Conservation (phyloP, 2,797 vertebrate genomes). For the Pseudochirops cupreus region DNA sequence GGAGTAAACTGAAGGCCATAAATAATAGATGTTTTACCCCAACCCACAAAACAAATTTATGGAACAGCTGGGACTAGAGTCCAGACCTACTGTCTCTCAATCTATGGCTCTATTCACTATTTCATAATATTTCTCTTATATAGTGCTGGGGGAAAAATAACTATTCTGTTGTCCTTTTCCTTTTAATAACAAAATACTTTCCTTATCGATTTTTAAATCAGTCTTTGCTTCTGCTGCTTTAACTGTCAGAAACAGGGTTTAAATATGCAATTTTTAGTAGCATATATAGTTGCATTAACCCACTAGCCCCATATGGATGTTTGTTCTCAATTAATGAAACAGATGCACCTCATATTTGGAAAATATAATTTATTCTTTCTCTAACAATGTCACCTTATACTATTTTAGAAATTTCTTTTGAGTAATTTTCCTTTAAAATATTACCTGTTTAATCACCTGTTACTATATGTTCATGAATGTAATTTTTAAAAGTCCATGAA, state of each 20-base stretch:
- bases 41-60: not conserved
- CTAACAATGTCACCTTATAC: not conserved
- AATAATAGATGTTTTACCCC: not conserved
- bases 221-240: not conserved
- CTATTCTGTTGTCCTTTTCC: not conserved
- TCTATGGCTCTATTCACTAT: not conserved
- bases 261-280: not conserved
- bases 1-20: not conserved
- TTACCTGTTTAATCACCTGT: not conserved
- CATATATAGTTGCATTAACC: not conserved
- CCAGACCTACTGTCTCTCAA: not conserved
- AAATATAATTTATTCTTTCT: not conserved
- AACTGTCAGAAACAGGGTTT: not conserved
- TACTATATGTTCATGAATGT: not conserved
- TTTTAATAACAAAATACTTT: not conserved
- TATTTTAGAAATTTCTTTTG: not conserved
- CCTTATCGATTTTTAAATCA: not conserved
- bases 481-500: not conserved
- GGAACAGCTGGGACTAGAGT: not conserved
- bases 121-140: not conserved
- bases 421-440: not conserved
- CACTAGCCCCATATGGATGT: not conserved
- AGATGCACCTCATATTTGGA: not conserved
- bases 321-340: slow-evolving; percentile 9
- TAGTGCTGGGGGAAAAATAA: not conserved